A percentile compares a stretch with the other conserved stretches of the same genome.
phyloP scores from a whole-genome alignment of 2,797 vertebrate genomes.

The Knipowitschia caucasica region DNA sequence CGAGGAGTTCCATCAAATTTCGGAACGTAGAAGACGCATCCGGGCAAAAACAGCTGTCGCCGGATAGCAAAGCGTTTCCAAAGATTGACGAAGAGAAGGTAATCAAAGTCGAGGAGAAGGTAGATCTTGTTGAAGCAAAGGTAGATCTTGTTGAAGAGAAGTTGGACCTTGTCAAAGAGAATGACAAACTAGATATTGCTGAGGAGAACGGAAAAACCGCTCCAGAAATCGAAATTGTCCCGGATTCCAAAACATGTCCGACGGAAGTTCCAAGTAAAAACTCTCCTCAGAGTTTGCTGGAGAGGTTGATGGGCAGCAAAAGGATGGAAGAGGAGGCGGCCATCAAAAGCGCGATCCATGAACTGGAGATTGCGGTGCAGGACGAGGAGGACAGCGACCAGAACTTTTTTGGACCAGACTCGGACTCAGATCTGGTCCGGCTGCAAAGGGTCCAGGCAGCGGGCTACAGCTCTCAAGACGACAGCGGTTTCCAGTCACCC shows the following conservation, averaged over 20 bases:
- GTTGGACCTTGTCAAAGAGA: no score
- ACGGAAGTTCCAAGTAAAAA: background rate
- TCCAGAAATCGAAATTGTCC: background rate
- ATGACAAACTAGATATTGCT: background rate
- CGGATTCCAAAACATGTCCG: background rate
- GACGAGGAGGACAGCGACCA: constrained; percentile 34
- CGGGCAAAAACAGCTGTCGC: background rate
- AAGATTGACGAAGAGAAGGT: background rate
- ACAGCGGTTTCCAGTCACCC: constrained; percentile 63
- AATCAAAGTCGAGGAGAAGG: no score
- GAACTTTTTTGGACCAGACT: constrained; percentile 16
- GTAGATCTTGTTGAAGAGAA: no score
- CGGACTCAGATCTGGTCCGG: constrained; percentile 23
- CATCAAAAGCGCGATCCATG: constrained; percentile 41
- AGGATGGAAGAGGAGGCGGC: constrained; percentile 37
- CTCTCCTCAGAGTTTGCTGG: constrained; percentile 37
- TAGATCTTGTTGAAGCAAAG: no score
- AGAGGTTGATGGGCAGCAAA: constrained; percentile 38
- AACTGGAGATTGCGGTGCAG: constrained; percentile 49
- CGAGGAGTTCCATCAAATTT: constrained; percentile 32
- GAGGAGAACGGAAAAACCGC: background rate
- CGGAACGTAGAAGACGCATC: background rate
- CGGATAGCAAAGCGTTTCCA: background rate
- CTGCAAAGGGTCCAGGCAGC: background rate
- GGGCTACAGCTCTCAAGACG: constrained; percentile 33